Conservation (phyloP, 2,113 vertebrate species). For the Butorides virescens region DNA sequence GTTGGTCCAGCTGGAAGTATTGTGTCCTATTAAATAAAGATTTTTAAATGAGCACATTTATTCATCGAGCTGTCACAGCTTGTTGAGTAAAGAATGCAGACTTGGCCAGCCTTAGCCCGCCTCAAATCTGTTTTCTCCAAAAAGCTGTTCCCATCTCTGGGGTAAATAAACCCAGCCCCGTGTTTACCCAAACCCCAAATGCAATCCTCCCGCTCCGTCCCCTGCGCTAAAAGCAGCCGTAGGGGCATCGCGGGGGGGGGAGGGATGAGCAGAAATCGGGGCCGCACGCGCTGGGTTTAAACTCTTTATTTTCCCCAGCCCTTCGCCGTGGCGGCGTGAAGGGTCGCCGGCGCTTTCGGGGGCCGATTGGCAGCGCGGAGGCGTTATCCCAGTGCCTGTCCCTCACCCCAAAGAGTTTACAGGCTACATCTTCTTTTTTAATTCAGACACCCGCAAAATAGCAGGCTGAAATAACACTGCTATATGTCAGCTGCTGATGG, state of each 20-base stretch:
- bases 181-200: not conserved
- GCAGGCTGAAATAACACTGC: constrained; percentile 25
- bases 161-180: not conserved
- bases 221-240: not conserved
- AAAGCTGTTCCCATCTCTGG: not conserved
- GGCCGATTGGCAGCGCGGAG: not conserved
- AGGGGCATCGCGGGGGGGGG: not conserved
- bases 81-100: not conserved
- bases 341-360: not conserved
- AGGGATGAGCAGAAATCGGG: rapidly evolving
- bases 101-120: not conserved
- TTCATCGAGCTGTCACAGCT: not conserved
- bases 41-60: not conserved
- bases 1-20: not conserved
- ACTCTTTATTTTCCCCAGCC: not conserved
- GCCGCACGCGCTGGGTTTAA: rapidly evolving
- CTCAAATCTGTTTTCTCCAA: not conserved
- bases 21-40: not conserved
- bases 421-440: constrained; percentile 18
- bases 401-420: not conserved
- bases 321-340: not conserved
- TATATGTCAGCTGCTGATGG: constrained; percentile 47
- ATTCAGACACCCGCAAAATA: constrained; percentile 17
- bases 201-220: not conserved
- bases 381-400: not conserved